Percentiles rank a stretch among this genome's conserved stretches.
Conservation (phyloP, 2,113 vertebrate species). For the Lepisosteus oculatus region DNA sequence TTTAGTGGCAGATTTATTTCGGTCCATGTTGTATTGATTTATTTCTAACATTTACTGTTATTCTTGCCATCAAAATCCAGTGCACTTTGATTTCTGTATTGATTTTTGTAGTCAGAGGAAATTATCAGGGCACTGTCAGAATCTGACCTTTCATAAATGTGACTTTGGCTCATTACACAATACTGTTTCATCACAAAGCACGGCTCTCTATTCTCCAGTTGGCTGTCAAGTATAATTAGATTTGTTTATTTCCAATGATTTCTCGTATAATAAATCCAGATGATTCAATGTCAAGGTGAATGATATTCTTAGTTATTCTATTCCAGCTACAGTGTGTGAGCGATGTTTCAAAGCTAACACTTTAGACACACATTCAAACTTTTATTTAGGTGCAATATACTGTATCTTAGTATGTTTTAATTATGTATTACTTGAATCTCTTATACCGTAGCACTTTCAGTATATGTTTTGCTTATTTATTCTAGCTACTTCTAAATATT, state of each 20-base stretch:
- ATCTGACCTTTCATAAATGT: slow-evolving; percentile 51
- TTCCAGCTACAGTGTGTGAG: neutral
- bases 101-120: slow-evolving; percentile 52
- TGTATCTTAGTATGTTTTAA: too few relatives aligned
- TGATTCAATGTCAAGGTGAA: slow-evolving; percentile 27
- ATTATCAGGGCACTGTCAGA: slow-evolving; percentile 47
- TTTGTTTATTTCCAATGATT: slow-evolving; percentile 28
- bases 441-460: too few relatives aligned
- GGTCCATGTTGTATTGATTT: slow-evolving; percentile 44
- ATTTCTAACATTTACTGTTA: slow-evolving; percentile 45
- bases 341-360: too few relatives aligned
- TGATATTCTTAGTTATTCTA: slow-evolving; percentile 23
- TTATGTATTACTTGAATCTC: too few relatives aligned
- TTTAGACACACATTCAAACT: too few relatives aligned
- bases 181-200: neutral
- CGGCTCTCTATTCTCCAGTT: neutral
- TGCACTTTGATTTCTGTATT: slow-evolving; percentile 48
- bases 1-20: slow-evolving; percentile 29
- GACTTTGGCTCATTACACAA: slow-evolving; percentile 40
- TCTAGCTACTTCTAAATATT: too few relatives aligned
- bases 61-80: slow-evolving; percentile 48
- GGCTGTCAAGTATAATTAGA: slow-evolving; percentile 8
- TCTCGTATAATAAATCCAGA: slow-evolving; percentile 25
- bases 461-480: too few relatives aligned
- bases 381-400: too few relatives aligned